Evolutionary conservation across 2,113 vertebrate genomes (phyloP), one percentile per base, ranked within the genome.

Genomic region (Indicator maculatus): DNA sequence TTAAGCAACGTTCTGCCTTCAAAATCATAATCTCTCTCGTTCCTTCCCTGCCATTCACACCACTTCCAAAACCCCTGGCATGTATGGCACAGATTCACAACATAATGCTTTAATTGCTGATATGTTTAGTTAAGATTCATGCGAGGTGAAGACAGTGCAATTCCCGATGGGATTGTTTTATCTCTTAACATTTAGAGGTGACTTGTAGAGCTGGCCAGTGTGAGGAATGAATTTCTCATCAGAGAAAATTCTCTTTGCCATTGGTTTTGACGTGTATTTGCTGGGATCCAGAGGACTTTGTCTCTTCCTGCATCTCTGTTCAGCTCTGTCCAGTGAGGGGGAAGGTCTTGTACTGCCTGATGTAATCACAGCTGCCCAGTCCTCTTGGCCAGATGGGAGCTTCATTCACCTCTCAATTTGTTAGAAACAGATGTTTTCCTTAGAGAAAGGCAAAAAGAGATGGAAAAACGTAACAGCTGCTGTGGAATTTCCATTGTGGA

Each of bases 381-480:
- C 44, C 36, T 88, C n/a, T 45, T 55, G 74, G 64, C 71, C 93
- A 86, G 76, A 36, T 81, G 83, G 58, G 69, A 95, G 76, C 47
- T 71, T 20, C 28, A 19, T 78, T 86, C 86, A 86, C 72, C 61
- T 93, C 88, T 60, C 12, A 3, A 11, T 81, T 82, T 6, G 7
- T 26, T 60, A 88, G 76, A 78, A 94, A 88, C 88, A 94, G 83
- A 74, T 93, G 76, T 93, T 94, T 93, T 86, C 69, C 53, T 88
- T 17, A 53, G 80, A 74, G 82, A 27, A 83, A 85, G 76, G 52
- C 50, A 87, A 87, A 79, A 85, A 38, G 33, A 69, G 18, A 33
- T 72, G 76, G 73, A 74, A 86, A 96, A 71, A 30, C 38, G 53
- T 14, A 75, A 19, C 74, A 82, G 55, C 70, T 90, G 86, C 52